Evolutionary conservation across 2,113 vertebrate species (phyloP), one percentile per base, ranked within the genome.

Genomic region (Emydura subglobosa): DNA sequence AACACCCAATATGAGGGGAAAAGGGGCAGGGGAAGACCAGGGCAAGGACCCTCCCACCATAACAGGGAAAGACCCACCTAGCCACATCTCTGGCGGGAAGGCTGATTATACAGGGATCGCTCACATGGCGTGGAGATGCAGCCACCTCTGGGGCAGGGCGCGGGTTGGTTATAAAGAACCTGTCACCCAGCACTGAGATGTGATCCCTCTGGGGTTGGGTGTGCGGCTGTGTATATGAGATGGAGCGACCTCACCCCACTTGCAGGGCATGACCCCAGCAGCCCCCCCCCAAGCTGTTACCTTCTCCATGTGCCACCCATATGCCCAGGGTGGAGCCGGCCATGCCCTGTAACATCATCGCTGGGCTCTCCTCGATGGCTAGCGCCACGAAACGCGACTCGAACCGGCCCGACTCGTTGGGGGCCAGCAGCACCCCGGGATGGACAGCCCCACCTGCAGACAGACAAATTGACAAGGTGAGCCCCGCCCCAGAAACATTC

Each of bases 301-400:
- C 99, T 99, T 99, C 99, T 55, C 99, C 99, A 1, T 99, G 99
- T 9, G 99, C 99, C 0, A 99, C 99, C 99, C 99, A 99, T 85
- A 99, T 98, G 0, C 99, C 99, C 85, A 99, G 98, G 44, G 98
- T 98, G 0, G 99, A 98, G 1, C 99, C 99, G 50, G 98, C 98
- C 99, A 99, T 99, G 54, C 99, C 99, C 78, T 85, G 96, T 2
- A 99, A 98, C 99, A 99, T 99, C 88, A 99, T 31, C 21, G 99
- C 98, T 0, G 98, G 98, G 5, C 99, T 99, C 0, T 98, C 96
- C 80, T 98, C 98, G 83, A 99, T 98, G 4, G 97, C 97, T 17
- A 99, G 97, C 1, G 98, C 98, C 93, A 99, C 98, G 80, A 99
- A 99, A 2, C 99, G 98, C 0, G 99, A 99, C 97, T 99, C 99